Base-by-base conservation (phyloP, 2,888 invertebrate genomes). In the Coelopa pilipes region DNA sequence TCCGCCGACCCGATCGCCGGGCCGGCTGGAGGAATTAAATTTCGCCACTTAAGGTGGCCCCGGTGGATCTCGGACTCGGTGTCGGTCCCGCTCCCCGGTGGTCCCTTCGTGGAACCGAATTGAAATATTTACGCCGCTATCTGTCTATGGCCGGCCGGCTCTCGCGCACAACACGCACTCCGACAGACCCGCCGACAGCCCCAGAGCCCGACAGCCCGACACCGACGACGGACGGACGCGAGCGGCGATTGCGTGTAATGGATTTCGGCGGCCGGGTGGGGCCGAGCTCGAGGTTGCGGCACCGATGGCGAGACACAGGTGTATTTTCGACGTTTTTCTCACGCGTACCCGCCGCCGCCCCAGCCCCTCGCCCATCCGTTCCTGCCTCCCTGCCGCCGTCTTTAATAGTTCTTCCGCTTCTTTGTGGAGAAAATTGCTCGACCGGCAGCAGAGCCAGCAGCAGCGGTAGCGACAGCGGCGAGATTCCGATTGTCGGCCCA, bases 391-490 rank as follows among this genome's bases (percentile, higher is more conserved):
- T 21, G n/a, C 45, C 45, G 10, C 1, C 63, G 21, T 24, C 24
- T 45, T 62, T 34, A 62, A 62, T 62, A 24, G 62, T 62, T 62
- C 62, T 62, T 62, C 62, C 62, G 62, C 34, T 62, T 34, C n/a
- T 15, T 62, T 62, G 45, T 62, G 24, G 34, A 21, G 67, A 67
- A 67, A 67, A 67, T 67, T 67, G 12, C n/a, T 15, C 19, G 13
- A 53, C 68, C 50, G 5, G 10, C 45, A 47, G 21, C 34, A 34
- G 34, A n/a, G n/a, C 68, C 50, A 17, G 10, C 45, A 47, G 21
- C 34, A 34, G 34, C n/a, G n/a, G n/a, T n/a, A n/a, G n/a, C n/a
- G n/a, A n/a, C 70, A 24, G 49, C 17, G 11, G 49, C 17, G 21
- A 45, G 46, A 47, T 53, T 17, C 21, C 47, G 10, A 59, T 24